Base-by-base conservation (phyloP, 2,113 vertebrate genomes). In the Stomatorhinus ivindoensis region DNA sequence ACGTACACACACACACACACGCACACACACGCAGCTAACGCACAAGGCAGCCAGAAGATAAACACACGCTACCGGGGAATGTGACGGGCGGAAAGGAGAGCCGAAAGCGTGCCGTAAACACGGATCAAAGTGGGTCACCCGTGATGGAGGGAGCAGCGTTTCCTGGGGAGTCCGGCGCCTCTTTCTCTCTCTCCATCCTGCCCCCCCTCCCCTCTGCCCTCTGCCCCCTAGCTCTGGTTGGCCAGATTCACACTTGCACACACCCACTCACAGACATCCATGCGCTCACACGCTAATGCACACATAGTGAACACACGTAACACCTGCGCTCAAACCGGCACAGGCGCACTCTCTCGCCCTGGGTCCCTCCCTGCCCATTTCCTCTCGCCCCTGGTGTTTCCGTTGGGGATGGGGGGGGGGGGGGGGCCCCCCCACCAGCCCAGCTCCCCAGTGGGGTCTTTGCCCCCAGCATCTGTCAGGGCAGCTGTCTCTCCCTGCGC, bases 381-480 rank as follows among this genome's bases (percentile, higher is more conserved):
- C 95, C 96, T 95, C 94, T 93, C 93, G 94, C 95, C 95, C 96
- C 95, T 92, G 95, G 96, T 96, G 95, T 95, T 96, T 96, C 95
- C 96, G 95, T 94, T 95, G 95, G 95, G 95, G 95, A 94, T n/a
- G 93, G 94, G 95, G 94, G 95, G 95, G 94, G 96, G 94, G 92
- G 95, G 95, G 95, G 94, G 94, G 94, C 93, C 94, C 42, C 46
- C 31, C 61, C 73, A 27, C 88, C 88, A 80, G 8, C 94, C 94
- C 95, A 94, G 94, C 94, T 95, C 95, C 95, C 96, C 94, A 95
- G 96, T 96, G 95, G 96, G 95, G 95, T 96, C 87, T 94, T 95
- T 96, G 95, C 95, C 96, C 95, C 95, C 94, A 95, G 95, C 96
- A 96, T 96, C 96, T 96, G 96, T 96, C 95, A 95, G 96, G 95